Evolutionary conservation across 2,888 invertebrate genomes (phyloP).

Genomic region (Ormia ochracea): DNA sequence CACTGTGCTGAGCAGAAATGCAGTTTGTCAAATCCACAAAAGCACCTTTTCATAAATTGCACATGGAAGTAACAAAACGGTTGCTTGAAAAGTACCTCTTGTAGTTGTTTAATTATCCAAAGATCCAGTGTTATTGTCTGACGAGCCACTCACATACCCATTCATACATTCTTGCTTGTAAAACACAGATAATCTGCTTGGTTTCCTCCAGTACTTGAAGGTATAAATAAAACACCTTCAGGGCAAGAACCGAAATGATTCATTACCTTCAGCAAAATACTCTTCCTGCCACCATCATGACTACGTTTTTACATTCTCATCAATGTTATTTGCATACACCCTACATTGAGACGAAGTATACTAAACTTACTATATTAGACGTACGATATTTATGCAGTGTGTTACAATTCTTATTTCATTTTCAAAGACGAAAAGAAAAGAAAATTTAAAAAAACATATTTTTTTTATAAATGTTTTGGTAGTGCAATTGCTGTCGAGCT

Average conservation of each 20-base stretch:
- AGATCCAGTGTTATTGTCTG: slow-evolving; percentile 38
- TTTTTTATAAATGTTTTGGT: neutral
- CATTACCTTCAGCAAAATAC: slow-evolving; percentile 50
- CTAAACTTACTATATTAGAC: too few species aligned
- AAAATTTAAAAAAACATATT: neutral
- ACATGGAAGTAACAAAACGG: neutral
- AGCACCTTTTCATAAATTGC: neutral
- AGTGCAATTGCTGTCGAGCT: neutral
- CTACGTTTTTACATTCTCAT: slow-evolving; percentile 25
- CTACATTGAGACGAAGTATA: neutral
- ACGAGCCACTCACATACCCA: neutral
- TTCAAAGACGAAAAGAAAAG: too few species aligned
- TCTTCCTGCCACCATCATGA: slow-evolving; percentile 52
- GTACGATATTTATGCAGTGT: too few species aligned
- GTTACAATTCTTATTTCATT: too few species aligned
- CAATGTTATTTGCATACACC: neutral
- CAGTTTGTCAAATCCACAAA: slow-evolving; percentile 14
- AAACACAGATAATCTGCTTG: slow-evolving; percentile 42
- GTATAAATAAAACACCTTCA: slow-evolving; percentile 32
- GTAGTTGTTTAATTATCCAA: slow-evolving; percentile 66
- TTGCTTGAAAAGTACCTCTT: slow-evolving; percentile 1
- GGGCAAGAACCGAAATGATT: slow-evolving; percentile 55
- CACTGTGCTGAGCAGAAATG: slow-evolving; percentile 20
- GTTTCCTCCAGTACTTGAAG: neutral
- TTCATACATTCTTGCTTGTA: neutral